Conservation (phyloP, 2,797 vertebrate species). For the Periparus ater region DNA sequence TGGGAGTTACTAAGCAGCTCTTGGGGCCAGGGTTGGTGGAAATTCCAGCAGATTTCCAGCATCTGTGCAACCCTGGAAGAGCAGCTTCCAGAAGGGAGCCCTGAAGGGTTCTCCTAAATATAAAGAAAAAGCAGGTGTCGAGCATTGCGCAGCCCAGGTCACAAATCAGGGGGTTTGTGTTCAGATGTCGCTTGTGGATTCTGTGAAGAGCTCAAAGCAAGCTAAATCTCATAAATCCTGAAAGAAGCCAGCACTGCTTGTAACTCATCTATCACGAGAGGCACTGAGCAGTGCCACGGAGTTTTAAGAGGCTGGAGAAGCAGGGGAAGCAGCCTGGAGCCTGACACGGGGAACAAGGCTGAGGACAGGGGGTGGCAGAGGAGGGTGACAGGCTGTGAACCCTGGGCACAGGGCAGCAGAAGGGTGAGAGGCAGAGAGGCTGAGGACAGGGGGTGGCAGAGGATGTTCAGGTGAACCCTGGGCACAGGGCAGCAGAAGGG, state of each 20-base stretch:
- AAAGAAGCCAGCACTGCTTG: background rate
- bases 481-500: too few species aligned
- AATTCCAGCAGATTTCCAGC: conserved; percentile 11
- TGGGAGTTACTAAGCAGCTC: background rate
- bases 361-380: background rate
- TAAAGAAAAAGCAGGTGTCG: background rate
- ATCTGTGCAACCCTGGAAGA: background rate
- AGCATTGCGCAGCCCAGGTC: background rate
- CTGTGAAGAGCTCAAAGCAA: conserved; percentile 24
- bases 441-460: too few species aligned
- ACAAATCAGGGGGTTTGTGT: background rate
- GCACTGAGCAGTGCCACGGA: background rate
- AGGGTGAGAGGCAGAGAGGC: background rate
- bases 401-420: background rate
- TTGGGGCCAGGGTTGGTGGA: background rate
- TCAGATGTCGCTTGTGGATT: background rate
- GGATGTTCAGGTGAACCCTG: too few species aligned
- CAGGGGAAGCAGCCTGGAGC: background rate
- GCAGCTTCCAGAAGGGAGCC: background rate
- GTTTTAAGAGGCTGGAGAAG: background rate
- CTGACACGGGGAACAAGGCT: background rate
- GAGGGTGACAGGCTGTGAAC: background rate
- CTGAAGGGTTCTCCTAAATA: background rate
- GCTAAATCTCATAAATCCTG: conserved; percentile 28
- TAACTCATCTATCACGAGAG: background rate